These are phyloP conservation scores for Gari tellinella DNA, from an alignment of 2,888 invertebrate genomes.

Conservation along the genomic window DNA sequence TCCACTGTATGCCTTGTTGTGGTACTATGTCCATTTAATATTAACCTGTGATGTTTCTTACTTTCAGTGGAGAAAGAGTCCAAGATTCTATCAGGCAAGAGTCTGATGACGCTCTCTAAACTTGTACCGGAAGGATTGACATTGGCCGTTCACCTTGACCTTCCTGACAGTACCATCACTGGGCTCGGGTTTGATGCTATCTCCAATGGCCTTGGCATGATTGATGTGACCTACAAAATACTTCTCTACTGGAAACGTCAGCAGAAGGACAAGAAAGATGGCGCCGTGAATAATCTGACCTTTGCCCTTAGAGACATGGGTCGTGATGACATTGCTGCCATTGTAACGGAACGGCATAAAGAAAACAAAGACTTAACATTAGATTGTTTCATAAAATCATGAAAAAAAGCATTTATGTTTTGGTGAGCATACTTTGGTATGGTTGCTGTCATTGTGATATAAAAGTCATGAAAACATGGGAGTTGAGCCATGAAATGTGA, in stretches of 20 bases:
- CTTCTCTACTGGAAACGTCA: constrained; percentile 83
- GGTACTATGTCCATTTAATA: no score
- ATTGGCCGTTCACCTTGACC: constrained; percentile 82
- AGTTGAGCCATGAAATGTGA: no score
- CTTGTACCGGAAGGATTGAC: constrained; percentile 82
- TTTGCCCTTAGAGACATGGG: constrained; percentile 79
- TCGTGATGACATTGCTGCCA: constrained; percentile 73
- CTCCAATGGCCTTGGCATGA: constrained; percentile 80
- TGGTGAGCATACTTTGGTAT: no score
- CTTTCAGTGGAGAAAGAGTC: constrained; percentile 81
- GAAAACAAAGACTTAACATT: constrained; percentile 79
- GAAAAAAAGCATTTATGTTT: no score
- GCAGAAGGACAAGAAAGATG: constrained; percentile 73
- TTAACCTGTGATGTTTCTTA: not conserved
- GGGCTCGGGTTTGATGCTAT: constrained; percentile 84
- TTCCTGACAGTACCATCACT: constrained; percentile 83
- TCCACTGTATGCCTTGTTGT: no score
- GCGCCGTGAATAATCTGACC: constrained; percentile 75
- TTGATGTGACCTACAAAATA: constrained; percentile 83
- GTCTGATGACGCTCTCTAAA: constrained; percentile 79
- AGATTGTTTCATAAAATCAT: constrained; percentile 58
- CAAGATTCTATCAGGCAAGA: constrained; percentile 79
- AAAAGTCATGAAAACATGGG: no score
- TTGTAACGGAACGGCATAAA: constrained; percentile 74
- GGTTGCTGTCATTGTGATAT: no score